Evolutionary conservation across 2,113 vertebrate genomes (phyloP), one percentile per base, ranked within the genome.

Genomic region (Mugil cephalus): DNA sequence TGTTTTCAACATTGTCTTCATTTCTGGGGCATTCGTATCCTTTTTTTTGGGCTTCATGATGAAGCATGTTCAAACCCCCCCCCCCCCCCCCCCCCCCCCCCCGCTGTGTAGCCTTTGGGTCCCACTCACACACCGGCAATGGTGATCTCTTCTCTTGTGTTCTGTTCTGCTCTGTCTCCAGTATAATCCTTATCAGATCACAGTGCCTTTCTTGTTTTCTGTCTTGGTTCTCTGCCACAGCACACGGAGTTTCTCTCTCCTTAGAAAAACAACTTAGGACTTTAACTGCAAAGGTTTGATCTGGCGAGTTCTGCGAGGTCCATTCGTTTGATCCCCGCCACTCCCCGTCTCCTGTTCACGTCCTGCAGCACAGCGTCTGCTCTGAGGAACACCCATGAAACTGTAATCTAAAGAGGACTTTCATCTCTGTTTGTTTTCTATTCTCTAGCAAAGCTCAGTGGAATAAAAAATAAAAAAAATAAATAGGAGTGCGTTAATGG

Each of bases 1-100:
- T 53, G 92, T 94, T 88, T 97, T 96, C 87, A 94, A 91, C 75
- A 91, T 87, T 35, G 70, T 95, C 69, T 96, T 96, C 84, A 95
- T 96, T 86, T 92, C 89, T 8, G 95, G 94, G 65, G 94, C 94
- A 77, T 92, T 96, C 90, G 95, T 96, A 95, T 97, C 95, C 96
- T 96, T 97, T 94, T 74, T 39, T 55, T n/a, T 5, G 3, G 5
- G 19, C 43, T 24, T 55, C 34, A 60, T 55, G 56, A 70, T 59
- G 56, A 40, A 52, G 14, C 56, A 38, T 64, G 47, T 64, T 64
- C 52, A n/a, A n/a, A n/a, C n/a, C n/a, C n/a, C n/a, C n/a, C n/a
- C n/a, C n/a, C n/a, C n/a, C n/a, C n/a, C n/a, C n/a, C n/a, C n/a
- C n/a, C n/a, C n/a, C n/a, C n/a, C n/a, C 56, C 30, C 15, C 70